Percentiles rank a stretch among this genome's conserved stretches.
Evolutionary conservation across 2,888 invertebrate genomes (phyloP).

Genomic region (Habrosyne pyritoides): DNA sequence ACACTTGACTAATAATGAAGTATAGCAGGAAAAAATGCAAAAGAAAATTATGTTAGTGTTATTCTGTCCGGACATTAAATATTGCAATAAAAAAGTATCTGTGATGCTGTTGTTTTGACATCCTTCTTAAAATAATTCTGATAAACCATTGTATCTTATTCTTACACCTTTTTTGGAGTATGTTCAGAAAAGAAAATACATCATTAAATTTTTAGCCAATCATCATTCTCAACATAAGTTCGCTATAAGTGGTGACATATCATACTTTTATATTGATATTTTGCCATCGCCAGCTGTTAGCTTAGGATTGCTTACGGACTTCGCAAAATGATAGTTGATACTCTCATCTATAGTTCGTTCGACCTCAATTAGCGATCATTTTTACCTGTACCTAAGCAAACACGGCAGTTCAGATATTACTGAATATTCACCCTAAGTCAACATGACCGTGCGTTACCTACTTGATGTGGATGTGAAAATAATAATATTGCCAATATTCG

Average conservation of each 20-base stretch:
- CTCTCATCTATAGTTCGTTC: background rate
- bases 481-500: background rate
- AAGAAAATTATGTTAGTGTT: no score
- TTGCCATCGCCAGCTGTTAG: conserved; percentile 2
- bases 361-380: conserved; percentile 14
- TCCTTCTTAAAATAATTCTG: no score
- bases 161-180: no score
- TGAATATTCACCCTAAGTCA: background rate
- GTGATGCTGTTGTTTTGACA: no score
- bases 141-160: no score
- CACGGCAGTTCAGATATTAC: conserved; percentile 10
- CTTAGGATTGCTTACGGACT: conserved; percentile 8
- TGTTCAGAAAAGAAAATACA: no score
- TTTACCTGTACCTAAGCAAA: conserved; percentile 21
- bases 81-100: no score
- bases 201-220: no score
- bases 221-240: background rate
- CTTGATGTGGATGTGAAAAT: background rate
- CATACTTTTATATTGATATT: background rate
- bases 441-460: background rate
- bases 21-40: background rate
- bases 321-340: conserved; percentile 3
- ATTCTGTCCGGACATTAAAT: no score
- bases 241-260: background rate
- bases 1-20: background rate